phyloP scores from a whole-genome alignment of 1,140 invertebrate genomes.

The Drosophila carrolli region DNA sequence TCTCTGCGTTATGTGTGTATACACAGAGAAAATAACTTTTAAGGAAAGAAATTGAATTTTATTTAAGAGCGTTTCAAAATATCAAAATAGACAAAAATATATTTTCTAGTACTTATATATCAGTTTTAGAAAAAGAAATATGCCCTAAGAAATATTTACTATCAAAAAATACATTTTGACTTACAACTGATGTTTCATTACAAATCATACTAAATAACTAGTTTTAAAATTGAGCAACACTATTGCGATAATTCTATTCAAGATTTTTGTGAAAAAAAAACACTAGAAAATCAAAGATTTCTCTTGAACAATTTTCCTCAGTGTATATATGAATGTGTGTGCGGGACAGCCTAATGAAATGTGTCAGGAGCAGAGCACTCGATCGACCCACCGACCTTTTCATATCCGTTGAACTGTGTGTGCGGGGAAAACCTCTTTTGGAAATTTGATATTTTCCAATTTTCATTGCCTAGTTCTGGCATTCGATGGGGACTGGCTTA shows the following conservation, averaged over 20 bases:
- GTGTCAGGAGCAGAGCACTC: constrained; percentile 74
- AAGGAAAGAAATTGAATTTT: no score
- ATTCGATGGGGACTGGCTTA: constrained; percentile 65
- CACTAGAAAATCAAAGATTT: neutral
- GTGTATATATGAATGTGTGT: constrained; percentile 26
- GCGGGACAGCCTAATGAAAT: constrained; percentile 70
- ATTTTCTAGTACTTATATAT: neutral
- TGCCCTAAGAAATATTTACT: no score
- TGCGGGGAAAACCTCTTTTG: constrained; percentile 35
- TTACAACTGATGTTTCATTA: no score
- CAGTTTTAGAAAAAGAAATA: no score
- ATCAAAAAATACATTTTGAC: no score
- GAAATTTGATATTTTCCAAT: constrained; percentile 82
- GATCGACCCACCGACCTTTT: constrained; percentile 61
- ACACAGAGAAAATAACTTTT: neutral
- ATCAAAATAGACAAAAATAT: neutral
- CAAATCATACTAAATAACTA: no score
- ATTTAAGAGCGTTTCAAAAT: neutral
- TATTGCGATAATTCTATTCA: no score
- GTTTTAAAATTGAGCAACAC: no score
- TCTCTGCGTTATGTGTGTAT: neutral
- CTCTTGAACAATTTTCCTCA: neutral
- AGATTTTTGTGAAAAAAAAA: no score
- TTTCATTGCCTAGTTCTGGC: constrained; percentile 67
- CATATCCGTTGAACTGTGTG: constrained; percentile 17